A percentile compares a stretch with the other conserved stretches of the same genome.
phyloP scores from a whole-genome alignment of 53 echinoderm and acorn worm species.

The Antedon mediterranea region DNA sequence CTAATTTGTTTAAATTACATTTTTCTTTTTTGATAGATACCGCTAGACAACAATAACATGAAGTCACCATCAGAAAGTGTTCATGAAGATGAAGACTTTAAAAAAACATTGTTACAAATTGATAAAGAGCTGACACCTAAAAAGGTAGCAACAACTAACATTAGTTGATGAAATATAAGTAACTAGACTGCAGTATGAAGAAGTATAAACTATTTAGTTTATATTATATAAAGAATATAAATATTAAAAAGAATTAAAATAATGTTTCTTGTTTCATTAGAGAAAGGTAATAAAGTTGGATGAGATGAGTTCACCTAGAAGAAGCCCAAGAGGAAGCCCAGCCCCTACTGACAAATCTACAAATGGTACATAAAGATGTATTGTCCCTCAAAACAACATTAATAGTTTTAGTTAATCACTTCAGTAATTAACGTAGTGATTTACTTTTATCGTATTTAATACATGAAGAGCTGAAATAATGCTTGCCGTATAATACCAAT shows the following conservation, averaged over 20 bases:
- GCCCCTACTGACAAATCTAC: not conserved
- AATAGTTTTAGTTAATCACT: too few species aligned
- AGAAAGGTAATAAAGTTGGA: conserved; percentile 9
- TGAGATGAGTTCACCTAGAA: conserved; percentile 16
- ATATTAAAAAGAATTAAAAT: not conserved
- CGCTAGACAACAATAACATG: conserved; percentile 23
- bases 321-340: conserved; percentile 34
- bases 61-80: conserved; percentile 25
- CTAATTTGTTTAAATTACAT: not conserved
- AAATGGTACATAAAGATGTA: too few species aligned
- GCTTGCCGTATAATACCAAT: too few species aligned
- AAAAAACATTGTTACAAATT: conserved; percentile 39
- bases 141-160: not conserved
- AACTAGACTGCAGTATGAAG: too few species aligned
- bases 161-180: too few species aligned
- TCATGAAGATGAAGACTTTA: conserved; percentile 64
- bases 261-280: not conserved
- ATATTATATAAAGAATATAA: not conserved
- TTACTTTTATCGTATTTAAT: too few species aligned
- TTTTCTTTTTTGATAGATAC: not conserved
- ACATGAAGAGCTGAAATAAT: too few species aligned
- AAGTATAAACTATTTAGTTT: too few species aligned
- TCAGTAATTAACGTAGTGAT: too few species aligned
- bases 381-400: too few species aligned
- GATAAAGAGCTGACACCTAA: conserved; percentile 26